Conservation (phyloP, 2,888 invertebrate genomes). For the Operophtera brumata region DNA sequence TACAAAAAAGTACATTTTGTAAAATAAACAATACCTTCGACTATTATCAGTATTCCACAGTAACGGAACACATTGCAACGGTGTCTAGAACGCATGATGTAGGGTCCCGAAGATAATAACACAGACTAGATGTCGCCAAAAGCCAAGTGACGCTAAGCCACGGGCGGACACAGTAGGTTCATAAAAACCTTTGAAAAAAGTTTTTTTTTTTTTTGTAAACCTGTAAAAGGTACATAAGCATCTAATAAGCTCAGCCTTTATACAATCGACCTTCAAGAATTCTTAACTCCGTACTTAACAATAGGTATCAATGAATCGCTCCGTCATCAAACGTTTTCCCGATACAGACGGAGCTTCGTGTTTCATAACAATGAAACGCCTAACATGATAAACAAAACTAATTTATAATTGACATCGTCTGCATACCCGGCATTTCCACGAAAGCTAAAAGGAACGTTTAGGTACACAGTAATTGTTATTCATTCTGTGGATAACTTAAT, state of each 20-base stretch:
- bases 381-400: slow-evolving; percentile 39
- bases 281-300: neutral
- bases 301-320: slow-evolving; percentile 3
- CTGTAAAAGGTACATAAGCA: neutral
- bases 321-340: slow-evolving; percentile 23
- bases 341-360: slow-evolving; percentile 34
- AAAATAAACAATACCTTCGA: too few relatives aligned
- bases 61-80: too few relatives aligned
- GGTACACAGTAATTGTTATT: slow-evolving; percentile 5
- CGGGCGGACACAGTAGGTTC: too few relatives aligned
- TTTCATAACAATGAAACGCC: slow-evolving; percentile 35
- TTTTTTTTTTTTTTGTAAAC: too few relatives aligned
- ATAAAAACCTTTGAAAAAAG: too few relatives aligned
- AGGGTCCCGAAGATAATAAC: too few relatives aligned
- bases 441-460: slow-evolving; percentile 26
- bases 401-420: slow-evolving; percentile 39
- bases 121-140: too few relatives aligned
- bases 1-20: too few relatives aligned
- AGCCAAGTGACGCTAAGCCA: too few relatives aligned
- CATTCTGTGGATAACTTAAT: slow-evolving; percentile 39
- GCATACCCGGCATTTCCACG: slow-evolving; percentile 36
- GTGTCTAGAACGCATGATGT: too few relatives aligned
- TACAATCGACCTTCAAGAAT: slow-evolving; percentile 5
- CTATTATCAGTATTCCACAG: too few relatives aligned
- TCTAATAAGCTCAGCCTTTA: neutral